phyloP scores from a whole-genome alignment of 2,888 invertebrate genomes.

The Leptopterna dolabrata region DNA sequence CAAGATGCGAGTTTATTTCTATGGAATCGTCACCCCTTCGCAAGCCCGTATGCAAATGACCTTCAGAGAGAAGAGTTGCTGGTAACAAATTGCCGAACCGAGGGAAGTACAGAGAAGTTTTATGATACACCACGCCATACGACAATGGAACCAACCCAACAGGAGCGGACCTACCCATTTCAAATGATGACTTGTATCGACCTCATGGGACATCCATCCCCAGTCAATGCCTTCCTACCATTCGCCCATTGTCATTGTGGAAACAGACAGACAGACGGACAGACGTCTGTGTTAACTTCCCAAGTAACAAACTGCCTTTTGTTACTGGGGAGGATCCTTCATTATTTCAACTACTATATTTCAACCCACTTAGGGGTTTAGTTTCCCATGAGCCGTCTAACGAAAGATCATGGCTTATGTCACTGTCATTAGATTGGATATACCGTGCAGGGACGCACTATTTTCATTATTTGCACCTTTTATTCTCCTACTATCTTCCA shows the following conservation, averaged over 20 bases:
- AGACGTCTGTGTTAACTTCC: conserved; percentile 54
- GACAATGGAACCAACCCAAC: conserved; percentile 6
- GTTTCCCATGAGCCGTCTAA: conserved; percentile 53
- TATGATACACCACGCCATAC: conserved; percentile 3
- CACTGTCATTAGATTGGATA: conserved; percentile 46
- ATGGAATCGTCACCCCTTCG: neutral
- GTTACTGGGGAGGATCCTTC: conserved; percentile 51
- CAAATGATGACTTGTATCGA: conserved; percentile 53
- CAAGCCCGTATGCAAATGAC: neutral
- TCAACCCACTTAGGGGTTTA: conserved; percentile 54
- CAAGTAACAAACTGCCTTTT: conserved; percentile 55
- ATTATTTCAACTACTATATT: conserved; percentile 57
- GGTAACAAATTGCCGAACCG: conserved; percentile 43
- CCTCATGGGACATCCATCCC: conserved; percentile 48
- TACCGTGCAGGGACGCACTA: neutral
- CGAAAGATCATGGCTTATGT: conserved; percentile 43
- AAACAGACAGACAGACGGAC: conserved; percentile 48
- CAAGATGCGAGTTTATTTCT: neutral
- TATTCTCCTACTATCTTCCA: conserved; percentile 1
- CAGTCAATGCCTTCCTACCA: conserved; percentile 35
- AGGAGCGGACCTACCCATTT: conserved; percentile 32
- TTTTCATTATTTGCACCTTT: conserved; percentile 47
- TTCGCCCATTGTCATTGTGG: conserved; percentile 26
- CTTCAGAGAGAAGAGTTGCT: neutral
- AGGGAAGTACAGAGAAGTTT: conserved; percentile 8